These are phyloP conservation scores for Ectemnius continuus DNA, from an alignment of 2,888 invertebrate genomes.

Conservation along the genomic window DNA sequence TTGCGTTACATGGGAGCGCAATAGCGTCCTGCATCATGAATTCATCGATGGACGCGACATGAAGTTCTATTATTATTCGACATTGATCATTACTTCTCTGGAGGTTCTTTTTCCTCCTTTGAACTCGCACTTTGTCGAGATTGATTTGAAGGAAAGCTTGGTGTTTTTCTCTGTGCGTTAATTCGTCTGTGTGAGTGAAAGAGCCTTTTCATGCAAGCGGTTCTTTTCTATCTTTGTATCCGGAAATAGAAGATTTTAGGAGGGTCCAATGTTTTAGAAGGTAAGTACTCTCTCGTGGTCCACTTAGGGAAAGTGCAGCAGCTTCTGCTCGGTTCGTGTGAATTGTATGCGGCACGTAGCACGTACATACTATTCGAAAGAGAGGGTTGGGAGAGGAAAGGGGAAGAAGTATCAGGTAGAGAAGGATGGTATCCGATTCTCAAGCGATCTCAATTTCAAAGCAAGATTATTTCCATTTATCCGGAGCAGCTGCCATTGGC, in stretches of 20 bases:
- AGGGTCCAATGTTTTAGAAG: conserved; percentile 25
- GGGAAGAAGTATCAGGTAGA: conserved; percentile 13
- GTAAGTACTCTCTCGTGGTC: conserved; percentile 19
- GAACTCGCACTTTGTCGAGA: too few relatives aligned
- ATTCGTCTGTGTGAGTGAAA: not conserved
- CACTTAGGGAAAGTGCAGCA: conserved; percentile 8
- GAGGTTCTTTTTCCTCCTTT: too few relatives aligned
- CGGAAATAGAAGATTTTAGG: not conserved
- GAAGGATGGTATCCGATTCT: too few relatives aligned
- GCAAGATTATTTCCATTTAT: too few relatives aligned
- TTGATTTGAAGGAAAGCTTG: too few relatives aligned
- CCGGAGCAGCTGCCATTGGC: too few relatives aligned
- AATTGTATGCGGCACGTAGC: not conserved
- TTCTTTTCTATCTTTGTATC: not conserved
- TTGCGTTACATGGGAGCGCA: conserved; percentile 27
- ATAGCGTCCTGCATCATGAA: conserved; percentile 14
- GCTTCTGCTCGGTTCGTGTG: not conserved
- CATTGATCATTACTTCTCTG: conserved; percentile 13
- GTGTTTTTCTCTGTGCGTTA: too few relatives aligned
- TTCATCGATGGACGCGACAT: conserved; percentile 32
- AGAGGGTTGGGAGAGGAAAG: too few relatives aligned
- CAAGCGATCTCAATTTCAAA: too few relatives aligned
- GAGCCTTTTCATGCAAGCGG: not conserved
- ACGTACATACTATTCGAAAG: too few relatives aligned
- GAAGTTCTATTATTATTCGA: conserved; percentile 34